phyloP scores from a whole-genome alignment of 1,140 invertebrate species.

The Solen grandis region DNA sequence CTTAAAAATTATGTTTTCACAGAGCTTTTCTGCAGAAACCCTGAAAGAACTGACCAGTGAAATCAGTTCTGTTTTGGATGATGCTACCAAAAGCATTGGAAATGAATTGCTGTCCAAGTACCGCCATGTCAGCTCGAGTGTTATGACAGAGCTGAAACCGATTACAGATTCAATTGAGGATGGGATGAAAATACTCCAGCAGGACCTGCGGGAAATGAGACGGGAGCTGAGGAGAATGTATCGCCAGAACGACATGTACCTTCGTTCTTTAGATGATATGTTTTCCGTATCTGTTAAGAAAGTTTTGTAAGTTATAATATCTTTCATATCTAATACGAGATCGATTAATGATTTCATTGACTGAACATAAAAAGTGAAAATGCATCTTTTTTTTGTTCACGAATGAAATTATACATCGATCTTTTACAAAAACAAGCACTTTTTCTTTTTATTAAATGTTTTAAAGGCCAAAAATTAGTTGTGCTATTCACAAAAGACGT shows the following conservation, averaged over 20 bases:
- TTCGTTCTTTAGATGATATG: slow-evolving; percentile 62
- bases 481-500: too few species aligned
- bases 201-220: slow-evolving; percentile 55
- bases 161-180: slow-evolving; percentile 52
- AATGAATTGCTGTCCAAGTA: slow-evolving; percentile 62
- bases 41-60: slow-evolving; percentile 48
- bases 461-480: too few species aligned
- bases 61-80: slow-evolving; percentile 42
- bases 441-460: neutral
- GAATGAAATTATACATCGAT: neutral
- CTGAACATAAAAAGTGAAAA: neutral
- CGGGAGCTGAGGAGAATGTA: slow-evolving; percentile 65
- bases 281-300: slow-evolving; percentile 49
- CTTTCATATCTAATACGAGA: neutral
- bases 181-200: slow-evolving; percentile 56
- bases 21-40: slow-evolving; percentile 37
- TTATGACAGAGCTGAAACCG: slow-evolving; percentile 64
- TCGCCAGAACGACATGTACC: slow-evolving; percentile 66
- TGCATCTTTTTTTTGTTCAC: neutral
- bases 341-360: neutral
- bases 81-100: slow-evolving; percentile 47
- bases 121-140: slow-evolving; percentile 58
- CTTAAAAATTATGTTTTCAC: slow-evolving; percentile 11
- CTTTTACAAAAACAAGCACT: neutral
- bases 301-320: slow-evolving; percentile 63